These are phyloP conservation scores for Oxytorus armatus DNA, from an alignment of 2,888 invertebrate species.

Conservation along the genomic window DNA sequence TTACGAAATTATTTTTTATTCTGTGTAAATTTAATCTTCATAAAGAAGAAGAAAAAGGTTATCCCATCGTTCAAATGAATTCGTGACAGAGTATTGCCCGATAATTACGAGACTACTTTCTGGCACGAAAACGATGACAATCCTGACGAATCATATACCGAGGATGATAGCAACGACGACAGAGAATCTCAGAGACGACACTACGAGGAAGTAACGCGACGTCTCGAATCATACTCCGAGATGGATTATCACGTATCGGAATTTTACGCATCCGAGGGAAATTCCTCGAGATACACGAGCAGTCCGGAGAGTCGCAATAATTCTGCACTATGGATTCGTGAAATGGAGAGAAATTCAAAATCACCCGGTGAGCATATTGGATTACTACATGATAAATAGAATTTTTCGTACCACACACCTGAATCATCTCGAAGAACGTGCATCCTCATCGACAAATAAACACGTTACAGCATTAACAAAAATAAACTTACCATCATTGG, in stretches of 20 bases:
- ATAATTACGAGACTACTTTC: constrained; percentile 43
- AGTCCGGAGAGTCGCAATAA: constrained; percentile 65
- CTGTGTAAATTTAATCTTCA: neutral
- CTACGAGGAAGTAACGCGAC: constrained; percentile 72
- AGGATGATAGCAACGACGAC: constrained; percentile 59
- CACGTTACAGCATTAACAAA: constrained; percentile 50
- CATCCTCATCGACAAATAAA: constrained; percentile 34
- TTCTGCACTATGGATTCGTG: constrained; percentile 64
- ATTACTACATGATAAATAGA: constrained; percentile 22
- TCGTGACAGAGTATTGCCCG: constrained; percentile 37
- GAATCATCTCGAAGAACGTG: constrained; percentile 36
- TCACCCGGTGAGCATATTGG: constrained; percentile 60
- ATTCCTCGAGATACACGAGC: constrained; percentile 63
- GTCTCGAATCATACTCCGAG: constrained; percentile 68
- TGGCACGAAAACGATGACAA: constrained; percentile 57
- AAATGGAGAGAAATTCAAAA: constrained; percentile 61
- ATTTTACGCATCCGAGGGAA: constrained; percentile 63
- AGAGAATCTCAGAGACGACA: constrained; percentile 53
- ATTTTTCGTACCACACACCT: constrained; percentile 42
- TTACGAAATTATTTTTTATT: neutral
- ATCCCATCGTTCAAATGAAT: neutral
- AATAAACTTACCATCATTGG: constrained; percentile 56
- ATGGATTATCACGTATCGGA: constrained; percentile 64
- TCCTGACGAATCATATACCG: constrained; percentile 51
- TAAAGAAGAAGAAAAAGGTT: neutral